A percentile compares a stretch with the other conserved stretches of the same genome.
Conservation (phyloP, 2,113 vertebrate genomes). For the Felis chaus region DNA sequence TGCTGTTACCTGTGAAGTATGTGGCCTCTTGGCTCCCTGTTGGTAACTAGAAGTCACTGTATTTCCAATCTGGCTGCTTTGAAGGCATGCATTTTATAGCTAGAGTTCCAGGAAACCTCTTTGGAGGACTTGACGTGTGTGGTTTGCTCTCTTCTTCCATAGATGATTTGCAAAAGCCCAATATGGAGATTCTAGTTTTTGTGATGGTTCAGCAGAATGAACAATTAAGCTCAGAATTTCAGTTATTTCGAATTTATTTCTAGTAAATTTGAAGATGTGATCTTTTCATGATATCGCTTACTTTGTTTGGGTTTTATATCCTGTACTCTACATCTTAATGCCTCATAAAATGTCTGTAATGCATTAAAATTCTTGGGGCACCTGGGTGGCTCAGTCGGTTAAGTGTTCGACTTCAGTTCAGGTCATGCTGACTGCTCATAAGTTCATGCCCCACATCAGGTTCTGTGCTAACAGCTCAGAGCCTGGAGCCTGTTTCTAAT, state of each 20-base stretch:
- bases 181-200: not conserved
- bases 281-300: not conserved
- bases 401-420: too few species aligned
- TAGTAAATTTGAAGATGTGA: constrained; percentile 17
- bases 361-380: not conserved
- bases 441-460: too few species aligned
- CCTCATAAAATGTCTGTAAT: not conserved
- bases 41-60: not conserved
- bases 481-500: too few species aligned
- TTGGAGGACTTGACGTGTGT: not conserved
- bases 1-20: not conserved
- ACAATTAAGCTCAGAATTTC: not conserved
- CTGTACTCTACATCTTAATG: not conserved
- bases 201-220: not conserved
- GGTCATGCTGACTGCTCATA: too few species aligned
- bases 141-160: not conserved
- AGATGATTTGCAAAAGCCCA: not conserved
- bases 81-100: not conserved
- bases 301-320: not conserved
- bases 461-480: too few species aligned
- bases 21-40: not conserved
- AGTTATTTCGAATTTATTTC: not conserved
- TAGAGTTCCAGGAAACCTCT: not conserved
- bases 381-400: too few species aligned
- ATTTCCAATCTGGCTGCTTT: not conserved